phyloP scores from a whole-genome alignment of 2,888 invertebrate genomes.

The Pristionchus entomophagus region DNA sequence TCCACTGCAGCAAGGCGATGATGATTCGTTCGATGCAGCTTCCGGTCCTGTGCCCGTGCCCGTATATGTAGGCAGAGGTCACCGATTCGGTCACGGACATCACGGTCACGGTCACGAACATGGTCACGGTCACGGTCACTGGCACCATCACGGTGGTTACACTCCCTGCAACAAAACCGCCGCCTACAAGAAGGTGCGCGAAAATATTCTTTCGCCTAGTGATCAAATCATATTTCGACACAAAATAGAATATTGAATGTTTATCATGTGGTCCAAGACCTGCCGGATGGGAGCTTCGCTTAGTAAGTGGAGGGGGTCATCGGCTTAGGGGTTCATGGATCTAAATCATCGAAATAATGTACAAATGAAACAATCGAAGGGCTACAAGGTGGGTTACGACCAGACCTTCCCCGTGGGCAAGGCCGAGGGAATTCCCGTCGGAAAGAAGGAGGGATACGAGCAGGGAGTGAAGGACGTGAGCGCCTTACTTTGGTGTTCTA shows the following conservation, averaged over 20 bases:
- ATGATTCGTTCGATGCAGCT: neutral
- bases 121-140: neutral
- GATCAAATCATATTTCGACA: no score
- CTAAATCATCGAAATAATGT: no score
- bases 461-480: neutral
- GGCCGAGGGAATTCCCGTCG: neutral
- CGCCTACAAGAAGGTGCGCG: slow-evolving; percentile 10
- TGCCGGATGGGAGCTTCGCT: no score
- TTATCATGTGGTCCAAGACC: no score
- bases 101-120: neutral
- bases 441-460: neutral
- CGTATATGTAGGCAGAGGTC: neutral
- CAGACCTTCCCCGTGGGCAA: neutral
- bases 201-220: no score
- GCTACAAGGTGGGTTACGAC: slow-evolving; percentile 7
- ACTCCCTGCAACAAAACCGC: slow-evolving; percentile 11
- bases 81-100: neutral
- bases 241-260: no score
- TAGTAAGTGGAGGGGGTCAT: no score
- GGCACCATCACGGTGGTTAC: neutral
- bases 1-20: no score
- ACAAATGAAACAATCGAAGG: no score
- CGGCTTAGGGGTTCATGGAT: no score
- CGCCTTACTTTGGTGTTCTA: no score
- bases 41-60: neutral